Conservation (phyloP, 2,888 invertebrate species). For the Anarsia innoxiella region DNA sequence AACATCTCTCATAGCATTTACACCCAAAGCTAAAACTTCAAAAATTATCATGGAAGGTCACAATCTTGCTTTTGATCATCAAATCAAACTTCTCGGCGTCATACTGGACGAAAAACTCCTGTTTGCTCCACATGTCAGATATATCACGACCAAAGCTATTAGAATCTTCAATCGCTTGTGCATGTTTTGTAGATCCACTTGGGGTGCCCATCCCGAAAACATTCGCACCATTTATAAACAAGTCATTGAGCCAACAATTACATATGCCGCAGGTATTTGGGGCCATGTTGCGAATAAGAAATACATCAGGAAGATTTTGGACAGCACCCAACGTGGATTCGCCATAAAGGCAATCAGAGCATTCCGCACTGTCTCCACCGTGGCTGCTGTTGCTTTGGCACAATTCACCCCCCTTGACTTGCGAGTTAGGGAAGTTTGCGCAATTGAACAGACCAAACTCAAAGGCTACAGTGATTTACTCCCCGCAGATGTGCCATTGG, state of each 20-base stretch:
- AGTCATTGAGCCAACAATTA: slow-evolving; percentile 19
- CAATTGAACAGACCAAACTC: background rate
- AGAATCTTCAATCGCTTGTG: slow-evolving; percentile 9
- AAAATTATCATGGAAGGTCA: background rate
- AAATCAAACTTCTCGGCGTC: slow-evolving; percentile 6
- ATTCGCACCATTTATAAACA: slow-evolving; percentile 12
- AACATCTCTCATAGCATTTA: background rate
- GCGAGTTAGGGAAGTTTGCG: slow-evolving; percentile 5
- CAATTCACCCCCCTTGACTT: slow-evolving; percentile 15
- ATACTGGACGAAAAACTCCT: slow-evolving; percentile 9
- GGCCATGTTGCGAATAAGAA: background rate
- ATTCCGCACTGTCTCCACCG: slow-evolving; percentile 15
- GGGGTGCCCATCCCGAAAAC: slow-evolving; percentile 12
- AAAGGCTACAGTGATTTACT: background rate
- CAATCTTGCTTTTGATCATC: background rate
- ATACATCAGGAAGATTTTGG: background rate
- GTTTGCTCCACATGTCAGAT: slow-evolving; percentile 5
- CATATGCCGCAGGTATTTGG: slow-evolving; percentile 18
- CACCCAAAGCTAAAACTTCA: background rate
- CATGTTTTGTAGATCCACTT: slow-evolving; percentile 7
- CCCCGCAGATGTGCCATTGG: background rate
- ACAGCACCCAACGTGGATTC: slow-evolving; percentile 15
- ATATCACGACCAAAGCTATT: slow-evolving; percentile 3
- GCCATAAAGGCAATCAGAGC: slow-evolving; percentile 15
- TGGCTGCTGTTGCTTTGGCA: slow-evolving; percentile 14